Evolutionary conservation across 2,113 vertebrate species (phyloP).

Genomic region (Polyodon spathula): DNA sequence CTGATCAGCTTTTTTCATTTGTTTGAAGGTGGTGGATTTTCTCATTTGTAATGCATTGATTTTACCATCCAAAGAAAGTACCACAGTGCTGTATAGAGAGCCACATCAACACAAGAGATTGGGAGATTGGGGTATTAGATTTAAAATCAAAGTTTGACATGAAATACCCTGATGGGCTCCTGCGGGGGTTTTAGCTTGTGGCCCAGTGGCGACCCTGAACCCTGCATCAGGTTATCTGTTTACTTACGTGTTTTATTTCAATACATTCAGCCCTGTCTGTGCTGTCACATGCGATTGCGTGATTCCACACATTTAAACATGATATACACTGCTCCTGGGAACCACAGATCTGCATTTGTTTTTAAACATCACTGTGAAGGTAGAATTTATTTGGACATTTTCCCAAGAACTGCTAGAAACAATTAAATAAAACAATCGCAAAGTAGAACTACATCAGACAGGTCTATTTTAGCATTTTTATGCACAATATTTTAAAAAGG

Average conservation of each 20-base stretch:
- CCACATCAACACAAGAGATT: too few species aligned
- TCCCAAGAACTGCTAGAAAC: not conserved
- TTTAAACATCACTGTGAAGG: not conserved
- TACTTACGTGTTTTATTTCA: not conserved
- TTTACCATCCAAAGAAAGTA: too few species aligned
- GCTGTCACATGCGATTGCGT: not conserved
- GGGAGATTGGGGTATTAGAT: too few species aligned
- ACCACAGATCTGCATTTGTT: slow-evolving; percentile 1
- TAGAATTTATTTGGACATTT: slow-evolving; percentile 1
- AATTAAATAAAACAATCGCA: not conserved
- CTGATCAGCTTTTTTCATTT: too few species aligned
- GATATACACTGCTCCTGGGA: not conserved
- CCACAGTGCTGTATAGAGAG: too few species aligned
- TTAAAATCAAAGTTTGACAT: too few species aligned
- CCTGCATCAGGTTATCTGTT: not conserved
- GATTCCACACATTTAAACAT: not conserved
- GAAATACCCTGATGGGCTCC: too few species aligned
- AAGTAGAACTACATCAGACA: not conserved
- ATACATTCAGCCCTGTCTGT: not conserved
- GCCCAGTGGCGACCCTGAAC: too few species aligned
- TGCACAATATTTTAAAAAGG: too few species aligned
- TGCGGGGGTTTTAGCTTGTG: too few species aligned
- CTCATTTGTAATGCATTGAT: too few species aligned
- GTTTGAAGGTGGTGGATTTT: too few species aligned
- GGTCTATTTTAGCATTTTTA: not conserved